Percentiles rank a stretch among this genome's conserved stretches.
phyloP scores from a whole-genome alignment of 2,888 invertebrate species.

The Rhagophthalmus giganteus region DNA sequence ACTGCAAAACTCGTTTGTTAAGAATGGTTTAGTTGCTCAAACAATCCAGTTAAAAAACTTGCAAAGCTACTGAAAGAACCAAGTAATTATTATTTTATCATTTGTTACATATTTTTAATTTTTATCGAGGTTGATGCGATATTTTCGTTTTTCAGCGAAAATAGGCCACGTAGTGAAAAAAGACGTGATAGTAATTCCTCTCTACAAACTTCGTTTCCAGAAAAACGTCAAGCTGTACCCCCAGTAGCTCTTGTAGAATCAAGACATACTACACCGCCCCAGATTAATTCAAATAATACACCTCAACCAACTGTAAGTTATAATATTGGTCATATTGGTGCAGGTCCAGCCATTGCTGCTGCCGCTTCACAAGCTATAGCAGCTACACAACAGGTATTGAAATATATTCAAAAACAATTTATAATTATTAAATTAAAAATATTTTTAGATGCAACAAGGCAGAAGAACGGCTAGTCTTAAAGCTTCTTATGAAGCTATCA shows the following conservation, averaged over 20 bases:
- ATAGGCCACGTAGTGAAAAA: slow-evolving; percentile 70
- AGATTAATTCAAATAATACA: slow-evolving; percentile 39
- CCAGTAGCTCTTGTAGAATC: slow-evolving; percentile 44
- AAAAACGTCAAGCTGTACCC: slow-evolving; percentile 56
- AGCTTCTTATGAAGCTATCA: slow-evolving; percentile 91
- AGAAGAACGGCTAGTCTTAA: slow-evolving; percentile 91
- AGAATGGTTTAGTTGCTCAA: too few species aligned
- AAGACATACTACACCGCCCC: slow-evolving; percentile 37
- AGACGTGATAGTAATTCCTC: slow-evolving; percentile 71
- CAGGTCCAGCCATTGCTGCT: slow-evolving; percentile 87
- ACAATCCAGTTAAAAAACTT: too few species aligned
- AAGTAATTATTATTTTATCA: too few species aligned
- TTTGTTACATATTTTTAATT: background rate
- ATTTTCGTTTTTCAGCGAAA: slow-evolving; percentile 52
- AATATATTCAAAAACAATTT: too few species aligned
- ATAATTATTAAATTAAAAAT: too few species aligned
- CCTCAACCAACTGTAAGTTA: slow-evolving; percentile 62
- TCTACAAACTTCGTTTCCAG: slow-evolving; percentile 52
- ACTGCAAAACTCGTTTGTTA: too few species aligned
- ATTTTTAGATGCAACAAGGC: slow-evolving; percentile 83
- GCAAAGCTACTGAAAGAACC: too few species aligned
- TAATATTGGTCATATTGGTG: slow-evolving; percentile 80
- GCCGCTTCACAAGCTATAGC: slow-evolving; percentile 96
- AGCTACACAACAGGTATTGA: slow-evolving; percentile 83
- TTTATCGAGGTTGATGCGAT: background rate